Conservation (phyloP, 1,140 invertebrate genomes). For the Drosophila trapezifrons region DNA sequence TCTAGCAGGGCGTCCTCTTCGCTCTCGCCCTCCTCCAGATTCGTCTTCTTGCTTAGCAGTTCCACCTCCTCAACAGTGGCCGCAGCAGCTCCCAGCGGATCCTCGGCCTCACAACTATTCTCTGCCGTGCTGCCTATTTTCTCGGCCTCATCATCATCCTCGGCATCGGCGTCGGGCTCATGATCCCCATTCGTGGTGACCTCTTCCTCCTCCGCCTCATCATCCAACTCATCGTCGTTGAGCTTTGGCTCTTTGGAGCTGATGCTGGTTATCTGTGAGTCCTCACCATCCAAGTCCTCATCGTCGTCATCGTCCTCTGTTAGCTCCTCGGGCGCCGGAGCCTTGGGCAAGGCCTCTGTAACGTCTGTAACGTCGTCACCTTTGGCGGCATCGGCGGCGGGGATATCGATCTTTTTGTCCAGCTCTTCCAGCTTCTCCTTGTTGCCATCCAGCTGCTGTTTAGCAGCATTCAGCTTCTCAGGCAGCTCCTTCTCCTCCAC, state of each 20-base stretch:
- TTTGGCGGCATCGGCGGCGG: slow-evolving; percentile 19
- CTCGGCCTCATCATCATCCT: slow-evolving; percentile 68
- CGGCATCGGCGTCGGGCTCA: slow-evolving; percentile 54
- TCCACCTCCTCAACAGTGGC: slow-evolving; percentile 48
- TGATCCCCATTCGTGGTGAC: slow-evolving; percentile 75
- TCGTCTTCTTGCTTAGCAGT: slow-evolving; percentile 35
- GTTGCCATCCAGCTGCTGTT: not conserved
- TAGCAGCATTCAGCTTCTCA: slow-evolving; percentile 1
- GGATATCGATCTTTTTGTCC: slow-evolving; percentile 2
- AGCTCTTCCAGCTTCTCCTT: slow-evolving; percentile 15
- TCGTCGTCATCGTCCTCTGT: slow-evolving; percentile 61
- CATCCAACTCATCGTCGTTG: slow-evolving; percentile 39
- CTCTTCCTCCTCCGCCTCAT: slow-evolving; percentile 63
- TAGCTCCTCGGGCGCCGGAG: slow-evolving; percentile 36
- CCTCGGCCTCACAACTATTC: slow-evolving; percentile 73
- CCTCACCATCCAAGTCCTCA: slow-evolving; percentile 52
- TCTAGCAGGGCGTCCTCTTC: slow-evolving; percentile 24
- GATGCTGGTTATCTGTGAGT: slow-evolving; percentile 73
- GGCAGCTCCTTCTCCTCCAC: slow-evolving; percentile 4
- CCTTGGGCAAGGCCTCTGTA: slow-evolving; percentile 38
- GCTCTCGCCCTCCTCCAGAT: slow-evolving; percentile 51
- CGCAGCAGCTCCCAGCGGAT: slow-evolving; percentile 66
- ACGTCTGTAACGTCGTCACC: slow-evolving; percentile 34
- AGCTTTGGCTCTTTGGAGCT: slow-evolving; percentile 59
- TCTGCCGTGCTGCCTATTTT: slow-evolving; percentile 75